These are phyloP conservation scores for Spinus olivaceus DNA, from an alignment of 2,797 vertebrate species.

Conservation along the genomic window DNA sequence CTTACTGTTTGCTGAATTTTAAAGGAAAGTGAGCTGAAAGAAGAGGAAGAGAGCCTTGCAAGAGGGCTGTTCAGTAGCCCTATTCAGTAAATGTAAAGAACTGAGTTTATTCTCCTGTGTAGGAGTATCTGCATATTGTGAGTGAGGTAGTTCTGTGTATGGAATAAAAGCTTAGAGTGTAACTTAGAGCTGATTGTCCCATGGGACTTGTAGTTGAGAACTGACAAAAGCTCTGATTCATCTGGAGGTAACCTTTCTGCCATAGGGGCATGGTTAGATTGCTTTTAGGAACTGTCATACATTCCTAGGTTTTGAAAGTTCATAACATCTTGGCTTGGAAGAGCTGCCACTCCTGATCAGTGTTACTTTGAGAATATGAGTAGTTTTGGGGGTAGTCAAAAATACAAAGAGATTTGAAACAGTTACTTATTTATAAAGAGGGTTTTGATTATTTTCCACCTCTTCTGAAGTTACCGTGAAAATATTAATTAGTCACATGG, in stretches of 20 bases:
- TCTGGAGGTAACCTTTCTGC: not conserved
- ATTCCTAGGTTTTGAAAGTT: not conserved
- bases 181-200: not conserved
- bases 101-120: not conserved
- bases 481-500: not conserved
- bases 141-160: not conserved
- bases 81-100: not conserved
- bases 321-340: not conserved
- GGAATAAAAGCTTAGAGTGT: not conserved
- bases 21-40: not conserved
- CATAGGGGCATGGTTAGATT: not conserved
- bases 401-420: not conserved
- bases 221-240: conserved; percentile 16
- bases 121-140: not conserved
- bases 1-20: not conserved
- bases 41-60: not conserved
- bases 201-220: not conserved
- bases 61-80: not conserved
- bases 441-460: not conserved
- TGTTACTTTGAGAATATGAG: not conserved
- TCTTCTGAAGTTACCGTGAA: not conserved
- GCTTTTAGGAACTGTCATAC: not conserved
- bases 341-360: not conserved
- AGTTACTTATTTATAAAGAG: not conserved
- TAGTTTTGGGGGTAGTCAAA: not conserved